Conservation (phyloP, 2,113 vertebrate species). For the Neomonachus schauinslandi region DNA sequence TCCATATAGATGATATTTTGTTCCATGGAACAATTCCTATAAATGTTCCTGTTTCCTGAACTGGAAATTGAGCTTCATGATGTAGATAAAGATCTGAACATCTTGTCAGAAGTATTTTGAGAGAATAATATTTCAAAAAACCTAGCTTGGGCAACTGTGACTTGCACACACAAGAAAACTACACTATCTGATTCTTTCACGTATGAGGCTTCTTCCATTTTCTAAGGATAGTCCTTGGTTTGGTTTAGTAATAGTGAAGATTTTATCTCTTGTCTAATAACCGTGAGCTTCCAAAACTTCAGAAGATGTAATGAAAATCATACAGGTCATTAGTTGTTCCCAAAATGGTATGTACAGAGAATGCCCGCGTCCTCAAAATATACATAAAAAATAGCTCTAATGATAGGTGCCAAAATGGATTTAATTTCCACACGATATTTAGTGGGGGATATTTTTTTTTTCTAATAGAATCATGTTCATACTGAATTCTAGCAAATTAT, state of each 20-base stretch:
- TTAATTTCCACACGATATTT: background rate
- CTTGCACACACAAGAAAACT: background rate
- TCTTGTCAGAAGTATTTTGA: conserved; percentile 18
- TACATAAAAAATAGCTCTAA: conserved; percentile 15
- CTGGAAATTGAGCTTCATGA: background rate
- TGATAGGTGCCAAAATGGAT: background rate
- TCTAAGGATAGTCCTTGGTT: background rate
- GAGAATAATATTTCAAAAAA: background rate
- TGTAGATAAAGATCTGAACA: background rate
- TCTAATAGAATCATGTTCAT: background rate
- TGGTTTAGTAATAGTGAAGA: background rate
- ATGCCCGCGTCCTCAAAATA: background rate
- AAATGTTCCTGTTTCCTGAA: conserved; percentile 36
- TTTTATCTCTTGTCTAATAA: background rate
- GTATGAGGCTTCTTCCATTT: background rate
- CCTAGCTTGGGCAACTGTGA: background rate
- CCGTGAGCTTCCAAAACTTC: background rate
- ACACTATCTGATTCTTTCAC: background rate
- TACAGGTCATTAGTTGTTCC: background rate
- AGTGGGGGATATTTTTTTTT: background rate
- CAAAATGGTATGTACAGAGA: background rate
- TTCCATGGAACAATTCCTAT: conserved; percentile 18
- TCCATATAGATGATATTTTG: background rate
- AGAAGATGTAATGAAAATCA: background rate
- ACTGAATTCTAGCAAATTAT: conserved; percentile 4